A percentile compares a stretch with the other conserved stretches of the same genome.
phyloP scores from a whole-genome alignment of 2,888 invertebrate species.

The Brachylomia viminalis region DNA sequence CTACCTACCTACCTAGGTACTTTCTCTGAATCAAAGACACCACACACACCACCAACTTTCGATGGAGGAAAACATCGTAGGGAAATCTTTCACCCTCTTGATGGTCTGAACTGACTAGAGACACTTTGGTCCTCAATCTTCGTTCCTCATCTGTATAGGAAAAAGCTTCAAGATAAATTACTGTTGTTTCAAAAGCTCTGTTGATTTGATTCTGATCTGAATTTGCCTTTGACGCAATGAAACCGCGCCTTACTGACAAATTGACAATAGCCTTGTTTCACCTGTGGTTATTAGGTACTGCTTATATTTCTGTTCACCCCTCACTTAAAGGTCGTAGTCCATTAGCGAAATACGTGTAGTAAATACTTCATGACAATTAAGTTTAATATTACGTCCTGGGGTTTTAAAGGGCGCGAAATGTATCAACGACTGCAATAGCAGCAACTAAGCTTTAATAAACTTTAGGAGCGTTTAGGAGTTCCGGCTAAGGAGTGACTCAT shows the following conservation, averaged over 20 bases:
- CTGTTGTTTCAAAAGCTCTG: background rate
- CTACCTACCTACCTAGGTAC: background rate
- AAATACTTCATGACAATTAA: constrained; percentile 30
- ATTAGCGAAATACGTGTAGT: constrained; percentile 19
- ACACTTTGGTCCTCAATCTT: background rate
- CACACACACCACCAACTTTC: background rate
- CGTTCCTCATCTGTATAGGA: background rate
- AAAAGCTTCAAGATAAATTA: background rate
- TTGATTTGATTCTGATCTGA: no score
- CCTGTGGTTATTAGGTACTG: constrained; percentile 4
- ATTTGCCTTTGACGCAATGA: background rate
- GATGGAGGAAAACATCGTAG: background rate
- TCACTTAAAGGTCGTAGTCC: constrained; percentile 20
- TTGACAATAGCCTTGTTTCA: constrained; percentile 4
- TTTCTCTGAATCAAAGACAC: background rate
- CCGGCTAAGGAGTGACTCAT: constrained; percentile 48
- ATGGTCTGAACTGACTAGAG: no score
- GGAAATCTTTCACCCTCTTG: background rate
- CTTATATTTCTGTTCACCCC: constrained; percentile 3
- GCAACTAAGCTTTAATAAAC: constrained; percentile 14
- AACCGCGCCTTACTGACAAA: background rate
- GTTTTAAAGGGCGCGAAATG: constrained; percentile 36
- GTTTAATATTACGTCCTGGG: constrained; percentile 16
- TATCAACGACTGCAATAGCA: constrained; percentile 22
- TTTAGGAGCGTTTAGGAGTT: constrained; percentile 27